phyloP scores from a whole-genome alignment of 2,888 invertebrate species.

The Prenolepis imparis region DNA sequence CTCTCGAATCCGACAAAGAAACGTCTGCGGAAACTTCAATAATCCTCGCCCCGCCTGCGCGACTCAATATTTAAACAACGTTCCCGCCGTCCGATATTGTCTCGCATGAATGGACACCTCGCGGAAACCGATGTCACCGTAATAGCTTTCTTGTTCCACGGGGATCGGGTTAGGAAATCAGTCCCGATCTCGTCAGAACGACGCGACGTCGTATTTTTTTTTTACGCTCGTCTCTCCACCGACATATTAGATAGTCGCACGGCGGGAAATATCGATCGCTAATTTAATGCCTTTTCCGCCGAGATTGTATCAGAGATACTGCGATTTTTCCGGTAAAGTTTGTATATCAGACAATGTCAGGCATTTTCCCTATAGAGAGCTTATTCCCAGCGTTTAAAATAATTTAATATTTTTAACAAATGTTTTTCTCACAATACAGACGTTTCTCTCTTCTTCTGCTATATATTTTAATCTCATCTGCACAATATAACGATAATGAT shows the following conservation, averaged over 20 bases:
- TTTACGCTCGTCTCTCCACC: constrained; percentile 7
- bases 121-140: constrained; percentile 26
- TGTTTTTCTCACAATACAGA: not conserved
- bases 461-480: not conserved
- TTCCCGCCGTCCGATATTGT: constrained; percentile 37
- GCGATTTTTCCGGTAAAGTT: not conserved
- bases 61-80: constrained; percentile 68
- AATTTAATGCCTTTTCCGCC: constrained; percentile 7
- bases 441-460: not conserved
- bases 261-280: constrained; percentile 23
- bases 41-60: constrained; percentile 33
- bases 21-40: constrained; percentile 57
- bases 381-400: not conserved
- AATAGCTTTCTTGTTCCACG: constrained; percentile 37
- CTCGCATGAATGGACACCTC: constrained; percentile 37
- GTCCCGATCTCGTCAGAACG: constrained; percentile 1
- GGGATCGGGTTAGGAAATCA: constrained; percentile 1
- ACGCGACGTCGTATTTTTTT: constrained; percentile 19
- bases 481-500: not conserved
- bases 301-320: not conserved
- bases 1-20: constrained; percentile 11
- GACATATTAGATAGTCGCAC: not conserved
- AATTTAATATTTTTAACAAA: constrained; percentile 7
- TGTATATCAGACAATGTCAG: not conserved
- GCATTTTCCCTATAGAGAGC: not conserved